Evolutionary conservation across 2,113 vertebrate genomes (phyloP).

Genomic region (Acanthochromis polyacanthus): DNA sequence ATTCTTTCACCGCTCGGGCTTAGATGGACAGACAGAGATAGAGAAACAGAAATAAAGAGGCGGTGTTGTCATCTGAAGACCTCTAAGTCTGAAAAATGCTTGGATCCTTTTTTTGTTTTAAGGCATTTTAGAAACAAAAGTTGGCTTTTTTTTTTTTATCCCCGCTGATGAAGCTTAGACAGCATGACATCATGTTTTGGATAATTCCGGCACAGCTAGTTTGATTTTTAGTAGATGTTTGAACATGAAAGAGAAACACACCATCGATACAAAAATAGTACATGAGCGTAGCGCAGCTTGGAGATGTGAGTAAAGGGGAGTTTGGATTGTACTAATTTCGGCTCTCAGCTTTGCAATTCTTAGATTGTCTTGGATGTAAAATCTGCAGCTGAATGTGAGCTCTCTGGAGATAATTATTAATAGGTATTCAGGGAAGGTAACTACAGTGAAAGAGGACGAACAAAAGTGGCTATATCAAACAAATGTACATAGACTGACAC

Average conservation of each 20-base stretch:
- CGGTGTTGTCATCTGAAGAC: constrained; percentile 15
- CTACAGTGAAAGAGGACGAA: too few species aligned
- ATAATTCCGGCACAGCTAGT: constrained; percentile 38
- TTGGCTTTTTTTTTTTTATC: constrained; percentile 46
- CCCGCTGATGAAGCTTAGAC: constrained; percentile 44
- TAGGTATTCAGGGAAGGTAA: too few species aligned
- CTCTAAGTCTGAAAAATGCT: neutral
- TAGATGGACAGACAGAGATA: constrained; percentile 49
- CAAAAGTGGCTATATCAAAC: too few species aligned
- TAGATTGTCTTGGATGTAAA: neutral
- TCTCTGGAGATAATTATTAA: too few species aligned
- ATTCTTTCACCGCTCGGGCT: constrained; percentile 70
- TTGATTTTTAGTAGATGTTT: constrained; percentile 29
- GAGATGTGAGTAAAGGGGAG: neutral
- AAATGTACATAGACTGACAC: too few species aligned
- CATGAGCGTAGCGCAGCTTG: neutral
- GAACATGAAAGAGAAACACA: constrained; percentile 24
- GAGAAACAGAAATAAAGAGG: constrained; percentile 20
- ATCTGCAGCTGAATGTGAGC: too few species aligned
- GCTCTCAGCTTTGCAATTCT: neutral
- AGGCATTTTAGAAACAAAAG: constrained; percentile 20
- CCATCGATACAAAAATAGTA: neutral
- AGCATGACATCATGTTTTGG: constrained; percentile 66
- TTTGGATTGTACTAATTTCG: neutral
- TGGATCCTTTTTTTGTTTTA: constrained; percentile 3